Conservation (phyloP, 2,797 vertebrate genomes). For the Acanthiza pusilla region DNA sequence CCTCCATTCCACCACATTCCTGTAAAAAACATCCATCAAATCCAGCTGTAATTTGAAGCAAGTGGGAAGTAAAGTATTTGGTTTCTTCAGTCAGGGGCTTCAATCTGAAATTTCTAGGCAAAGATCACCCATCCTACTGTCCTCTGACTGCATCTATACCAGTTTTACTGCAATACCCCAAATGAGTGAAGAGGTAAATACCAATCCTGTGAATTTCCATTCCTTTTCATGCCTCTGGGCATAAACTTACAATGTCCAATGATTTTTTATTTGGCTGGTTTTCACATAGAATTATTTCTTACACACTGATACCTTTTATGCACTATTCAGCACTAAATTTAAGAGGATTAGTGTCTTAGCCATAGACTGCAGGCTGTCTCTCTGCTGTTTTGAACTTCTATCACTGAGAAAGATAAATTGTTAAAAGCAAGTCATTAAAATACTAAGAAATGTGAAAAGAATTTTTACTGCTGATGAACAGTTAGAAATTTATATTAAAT, state of each 20-base stretch:
- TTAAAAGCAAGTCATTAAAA: neutral
- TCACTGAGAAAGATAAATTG: neutral
- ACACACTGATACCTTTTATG: neutral
- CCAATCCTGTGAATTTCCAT: neutral
- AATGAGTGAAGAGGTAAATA: neutral
- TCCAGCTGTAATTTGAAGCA: neutral
- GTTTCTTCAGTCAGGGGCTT: neutral
- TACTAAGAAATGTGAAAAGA: neutral
- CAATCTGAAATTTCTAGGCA: neutral
- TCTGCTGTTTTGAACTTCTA: neutral
- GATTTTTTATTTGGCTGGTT: neutral
- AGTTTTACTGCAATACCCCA: neutral
- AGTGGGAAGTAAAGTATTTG: neutral
- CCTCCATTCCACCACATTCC: neutral
- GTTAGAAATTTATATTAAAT: neutral
- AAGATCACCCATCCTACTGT: neutral
- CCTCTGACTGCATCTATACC: neutral
- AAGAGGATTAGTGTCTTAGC: conserved; percentile 20
- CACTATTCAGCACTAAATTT: conserved; percentile 11
- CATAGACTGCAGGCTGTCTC: neutral
- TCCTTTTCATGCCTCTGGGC: neutral
- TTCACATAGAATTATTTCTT: neutral
- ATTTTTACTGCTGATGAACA: neutral
- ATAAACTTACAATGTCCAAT: neutral
- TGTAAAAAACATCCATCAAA: neutral